A percentile compares a stretch with the other conserved stretches of the same genome.
Conservation (phyloP, 23 tunicate genomes). For the Ciona savignyi region DNA sequence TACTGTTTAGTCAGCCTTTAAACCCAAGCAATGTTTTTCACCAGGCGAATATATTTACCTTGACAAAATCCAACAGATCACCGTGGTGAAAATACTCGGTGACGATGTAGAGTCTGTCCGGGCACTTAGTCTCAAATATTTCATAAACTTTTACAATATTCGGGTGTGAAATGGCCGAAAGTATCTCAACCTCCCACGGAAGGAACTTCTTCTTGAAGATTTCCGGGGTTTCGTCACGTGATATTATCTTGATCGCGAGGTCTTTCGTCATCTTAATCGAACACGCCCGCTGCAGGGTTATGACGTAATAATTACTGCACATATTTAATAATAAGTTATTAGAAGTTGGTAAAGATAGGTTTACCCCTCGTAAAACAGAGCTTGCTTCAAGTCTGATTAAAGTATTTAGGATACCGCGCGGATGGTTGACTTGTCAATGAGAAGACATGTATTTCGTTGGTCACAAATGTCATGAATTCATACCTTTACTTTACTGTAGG, state of each 20-base stretch:
- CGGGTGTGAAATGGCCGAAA: conserved; percentile 55
- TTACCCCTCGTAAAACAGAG: no score
- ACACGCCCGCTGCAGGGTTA: conserved; percentile 38
- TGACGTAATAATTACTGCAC: no score
- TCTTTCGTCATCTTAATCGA: conserved; percentile 41
- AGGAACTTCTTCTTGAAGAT: conserved; percentile 70
- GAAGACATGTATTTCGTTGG: no score
- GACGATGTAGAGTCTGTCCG: conserved; percentile 69
- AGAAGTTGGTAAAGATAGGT: background rate
- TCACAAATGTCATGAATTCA: no score
- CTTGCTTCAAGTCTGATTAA: no score
- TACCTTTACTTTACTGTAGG: conserved; percentile 96
- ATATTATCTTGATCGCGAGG: conserved; percentile 87
- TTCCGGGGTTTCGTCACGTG: conserved; percentile 50
- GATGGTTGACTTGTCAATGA: no score
- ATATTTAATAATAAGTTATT: background rate
- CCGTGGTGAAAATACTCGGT: conserved; percentile 65
- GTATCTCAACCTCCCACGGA: conserved; percentile 81
- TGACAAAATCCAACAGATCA: conserved; percentile 70
- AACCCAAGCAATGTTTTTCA: no score
- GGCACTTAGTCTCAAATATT: conserved; percentile 61
- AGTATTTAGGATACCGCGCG: no score
- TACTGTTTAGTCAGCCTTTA: no score
- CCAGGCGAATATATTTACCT: no score
- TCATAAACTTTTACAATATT: conserved; percentile 64